Evolutionary conservation across 2,113 vertebrate genomes (phyloP), one percentile per base, ranked within the genome.

Genomic region (Halichoerus grypus): DNA sequence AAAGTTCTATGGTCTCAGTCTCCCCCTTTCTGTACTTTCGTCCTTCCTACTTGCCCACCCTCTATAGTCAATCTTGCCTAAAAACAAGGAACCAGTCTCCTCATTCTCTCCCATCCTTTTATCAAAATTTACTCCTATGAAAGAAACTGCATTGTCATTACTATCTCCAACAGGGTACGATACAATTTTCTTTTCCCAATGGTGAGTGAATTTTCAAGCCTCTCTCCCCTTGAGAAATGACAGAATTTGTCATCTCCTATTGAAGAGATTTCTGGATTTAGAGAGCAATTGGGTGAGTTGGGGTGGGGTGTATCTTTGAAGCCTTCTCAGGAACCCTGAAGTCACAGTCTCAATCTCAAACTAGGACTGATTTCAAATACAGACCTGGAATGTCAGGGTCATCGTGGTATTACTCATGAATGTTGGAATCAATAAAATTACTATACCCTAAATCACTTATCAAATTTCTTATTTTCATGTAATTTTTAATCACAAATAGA

Each of bases 381-480:
- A 89, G 42, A 76, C 13, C 1, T 84, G 53, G 12, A 16, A 91
- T 33, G 4, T 85, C 80, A 91, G n/a, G 42, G 79, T 31, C 4
- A 67, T 96, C 22, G 83, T 94, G 31, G 92, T 49, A 90, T 55
- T 90, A 33, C 21, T 94, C 83, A 82, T 3, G 7, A 90, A 5
- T 49, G 10, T 31, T 80, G 14, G 51, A 81, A 83, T 21, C 28
- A 92, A 61, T 87, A 49, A 86, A 65, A 94, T 79, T 21, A 59
- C 53, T 51, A 65, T 93, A 59, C 10, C 31, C 1, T 83, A 82
- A 91, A 72, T 93, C 39, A 57, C 4, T 42, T 94, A 90, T 42
- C 55, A 87, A 96, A 88, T 79, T 91, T 49, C 42, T 85, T 86
- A 82, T 96, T 91, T 93, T 65, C 63, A 39, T 59, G 9, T 82